phyloP scores from a whole-genome alignment of 2,888 invertebrate genomes.

The Gymnosoma rotundatum region DNA sequence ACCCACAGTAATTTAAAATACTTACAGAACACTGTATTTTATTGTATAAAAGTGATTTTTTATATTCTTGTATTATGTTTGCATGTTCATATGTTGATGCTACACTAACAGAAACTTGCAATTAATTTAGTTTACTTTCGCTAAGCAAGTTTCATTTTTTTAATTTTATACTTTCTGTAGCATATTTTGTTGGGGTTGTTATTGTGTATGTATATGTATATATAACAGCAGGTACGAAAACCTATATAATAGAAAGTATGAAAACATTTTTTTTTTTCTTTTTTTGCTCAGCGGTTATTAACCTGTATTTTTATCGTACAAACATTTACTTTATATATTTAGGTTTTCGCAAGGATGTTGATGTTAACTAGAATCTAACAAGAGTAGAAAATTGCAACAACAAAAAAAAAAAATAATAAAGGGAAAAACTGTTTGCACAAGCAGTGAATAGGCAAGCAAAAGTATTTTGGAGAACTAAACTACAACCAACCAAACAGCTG shows the following conservation, averaged over 20 bases:
- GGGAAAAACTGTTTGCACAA: conserved; percentile 38
- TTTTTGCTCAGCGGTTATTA: conserved; percentile 62
- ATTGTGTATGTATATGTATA: background rate
- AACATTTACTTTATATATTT: conserved; percentile 42
- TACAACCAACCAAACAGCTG: background rate
- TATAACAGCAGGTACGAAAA: conserved; percentile 3
- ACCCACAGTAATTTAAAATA: background rate
- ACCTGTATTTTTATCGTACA: conserved; percentile 47
- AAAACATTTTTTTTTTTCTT: background rate
- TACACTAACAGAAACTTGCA: conserved; percentile 54
- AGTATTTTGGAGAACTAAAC: conserved; percentile 3
- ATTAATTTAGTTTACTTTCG: conserved; percentile 68
- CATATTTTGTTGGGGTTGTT: conserved; percentile 34
- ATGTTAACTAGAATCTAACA: conserved; percentile 26
- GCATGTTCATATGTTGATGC: conserved; percentile 3
- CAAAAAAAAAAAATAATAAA: conserved; percentile 26
- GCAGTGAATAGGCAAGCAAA: background rate
- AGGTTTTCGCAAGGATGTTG: conserved; percentile 46
- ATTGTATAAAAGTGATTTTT: background rate
- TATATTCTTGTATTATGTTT: background rate
- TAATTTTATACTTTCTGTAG: conserved; percentile 29
- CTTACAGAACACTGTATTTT: background rate
- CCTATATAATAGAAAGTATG: background rate
- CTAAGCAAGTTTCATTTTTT: conserved; percentile 45
- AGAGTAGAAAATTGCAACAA: conserved; percentile 31